These are phyloP conservation scores for Diploptera punctata DNA, from an alignment of 2,888 invertebrate species.

Conservation along the genomic window DNA sequence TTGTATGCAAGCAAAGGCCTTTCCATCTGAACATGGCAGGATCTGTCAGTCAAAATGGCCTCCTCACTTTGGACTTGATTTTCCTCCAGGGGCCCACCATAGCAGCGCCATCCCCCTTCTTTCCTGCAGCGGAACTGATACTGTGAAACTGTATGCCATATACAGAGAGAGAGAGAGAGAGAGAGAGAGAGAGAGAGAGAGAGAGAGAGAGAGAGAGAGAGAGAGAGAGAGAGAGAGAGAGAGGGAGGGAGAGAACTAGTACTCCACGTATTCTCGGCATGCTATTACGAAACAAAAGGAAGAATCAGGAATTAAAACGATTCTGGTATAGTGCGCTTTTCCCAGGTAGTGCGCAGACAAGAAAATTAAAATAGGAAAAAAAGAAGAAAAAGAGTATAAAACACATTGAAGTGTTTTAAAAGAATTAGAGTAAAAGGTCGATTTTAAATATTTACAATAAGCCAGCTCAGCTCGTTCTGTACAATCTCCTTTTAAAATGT, in stretches of 20 bases:
- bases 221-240: too few species aligned
- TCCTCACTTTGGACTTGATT: slow-evolving; percentile 51
- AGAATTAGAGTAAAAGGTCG: slow-evolving; percentile 13
- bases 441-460: background rate
- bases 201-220: too few species aligned
- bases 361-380: slow-evolving; percentile 25
- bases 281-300: slow-evolving; percentile 31
- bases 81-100: slow-evolving; percentile 49
- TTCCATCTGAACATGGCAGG: slow-evolving; percentile 57
- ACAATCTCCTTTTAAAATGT: too few species aligned
- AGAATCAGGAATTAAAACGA: slow-evolving; percentile 42
- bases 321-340: slow-evolving; percentile 2
- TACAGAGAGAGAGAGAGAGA: too few species aligned
- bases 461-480: too few species aligned
- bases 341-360: slow-evolving; percentile 15
- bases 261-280: slow-evolving; percentile 22
- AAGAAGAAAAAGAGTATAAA: slow-evolving; percentile 21
- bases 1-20: slow-evolving; percentile 56
- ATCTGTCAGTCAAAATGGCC: slow-evolving; percentile 58
- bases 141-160: slow-evolving; percentile 24
- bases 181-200: too few species aligned
- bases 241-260: too few species aligned
- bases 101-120: slow-evolving; percentile 18
- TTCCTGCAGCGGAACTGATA: slow-evolving; percentile 17
- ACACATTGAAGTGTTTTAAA: slow-evolving; percentile 10